Evolutionary conservation across 1,140 invertebrate genomes (phyloP), one percentile per base, ranked within the genome.

Genomic region (Ceratosolen solmsi): DNA sequence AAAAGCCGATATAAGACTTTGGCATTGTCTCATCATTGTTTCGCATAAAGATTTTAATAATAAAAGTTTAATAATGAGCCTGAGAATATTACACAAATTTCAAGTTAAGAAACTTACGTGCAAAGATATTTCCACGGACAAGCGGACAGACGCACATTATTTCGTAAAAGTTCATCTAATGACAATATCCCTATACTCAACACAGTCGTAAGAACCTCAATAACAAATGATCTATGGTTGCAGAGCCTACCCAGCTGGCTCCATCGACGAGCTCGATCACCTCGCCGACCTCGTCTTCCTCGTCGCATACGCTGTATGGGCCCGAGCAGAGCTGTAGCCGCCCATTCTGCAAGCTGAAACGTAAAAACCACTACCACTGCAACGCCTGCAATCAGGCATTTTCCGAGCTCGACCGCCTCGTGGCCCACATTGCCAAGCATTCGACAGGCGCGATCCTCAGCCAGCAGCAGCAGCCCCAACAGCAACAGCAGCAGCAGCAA

Each of bases 331-430:
- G 94, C 82, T 97, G 96, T 90, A 94, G 95, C 51, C 92, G 96
- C 33, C 96, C 96, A 13, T 97, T 97, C 87, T 97, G 96, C 89
- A 97, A 97, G 89, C 91, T 97, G 58, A 97, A 97, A 88, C 93
- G 96, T 73, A 95, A 95, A 85, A 94, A 96, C 83, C 96, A 97
- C 88, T 97, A 95, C 86, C 96, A 97, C 87, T 97, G 96, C 89
- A 95, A 95, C 86, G 93, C 95, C n/a, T 97, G 96, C 90, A 96
- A 96, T 90, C 96, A 97, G 89, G 95, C 94, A 7, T 95, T 95
- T 87, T 95, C 94, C 2, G 95, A 95, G 83, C 84, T 95, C 30
- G 94, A 95, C 77, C 92, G 93, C 80, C 88, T 96, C 54, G 92
- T 94, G 27, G 93, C 94, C 9, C 95, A 96, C 87, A 93, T 95